Conservation (phyloP, 2,113 vertebrate genomes). For the Daboia siamensis region DNA sequence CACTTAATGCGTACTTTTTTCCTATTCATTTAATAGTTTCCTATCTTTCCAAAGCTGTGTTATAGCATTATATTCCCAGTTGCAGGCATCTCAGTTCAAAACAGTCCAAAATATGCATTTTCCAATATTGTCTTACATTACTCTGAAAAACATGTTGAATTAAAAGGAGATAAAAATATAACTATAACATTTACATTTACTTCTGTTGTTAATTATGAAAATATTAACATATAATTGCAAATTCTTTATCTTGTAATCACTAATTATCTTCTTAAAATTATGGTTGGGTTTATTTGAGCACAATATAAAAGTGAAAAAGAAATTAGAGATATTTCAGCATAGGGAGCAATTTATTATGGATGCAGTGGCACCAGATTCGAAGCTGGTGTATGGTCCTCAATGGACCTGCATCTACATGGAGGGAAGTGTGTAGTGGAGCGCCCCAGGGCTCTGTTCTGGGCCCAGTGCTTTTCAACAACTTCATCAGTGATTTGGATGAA, state of each 20-base stretch:
- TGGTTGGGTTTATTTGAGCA: constrained; percentile 35
- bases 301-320: constrained; percentile 21
- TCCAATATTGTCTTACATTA: not conserved
- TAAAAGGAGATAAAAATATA: not conserved
- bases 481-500: too few species aligned
- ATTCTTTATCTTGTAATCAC: not conserved
- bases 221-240: not conserved
- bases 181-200: not conserved
- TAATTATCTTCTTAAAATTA: not conserved
- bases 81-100: not conserved
- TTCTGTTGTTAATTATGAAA: not conserved
- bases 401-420: too few species aligned
- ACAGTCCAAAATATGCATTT: not conserved
- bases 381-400: too few species aligned
- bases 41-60: not conserved
- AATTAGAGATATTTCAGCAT: constrained; percentile 40
- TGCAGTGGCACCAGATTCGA: not conserved
- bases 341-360: constrained; percentile 63
- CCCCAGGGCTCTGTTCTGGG: too few species aligned
- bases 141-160: not conserved
- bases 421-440: too few species aligned
- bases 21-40: not conserved
- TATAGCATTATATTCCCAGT: not conserved
- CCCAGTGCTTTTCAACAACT: too few species aligned
- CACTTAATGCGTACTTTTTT: not conserved